A percentile compares a stretch with the other conserved stretches of the same genome.
Conservation (phyloP, 2,888 invertebrate genomes). For the Hirtodrosophila histrioides region DNA sequence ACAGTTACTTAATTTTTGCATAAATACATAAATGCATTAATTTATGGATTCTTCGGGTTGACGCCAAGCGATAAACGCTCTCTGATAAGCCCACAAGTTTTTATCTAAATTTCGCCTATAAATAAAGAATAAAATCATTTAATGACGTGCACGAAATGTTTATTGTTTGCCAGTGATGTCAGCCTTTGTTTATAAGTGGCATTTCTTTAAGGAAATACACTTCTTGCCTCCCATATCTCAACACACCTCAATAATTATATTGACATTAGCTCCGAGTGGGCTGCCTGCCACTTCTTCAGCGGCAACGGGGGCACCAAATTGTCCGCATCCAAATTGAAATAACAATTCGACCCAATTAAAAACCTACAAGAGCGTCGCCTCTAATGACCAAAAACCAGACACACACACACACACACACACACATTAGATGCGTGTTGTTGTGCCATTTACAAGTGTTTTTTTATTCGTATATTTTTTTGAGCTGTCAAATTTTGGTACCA, state of each 20-base stretch:
- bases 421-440: conserved; percentile 22
- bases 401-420: conserved; percentile 7
- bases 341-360: conserved; percentile 66
- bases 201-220: conserved; percentile 8
- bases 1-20: conserved; percentile 49
- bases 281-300: conserved; percentile 43
- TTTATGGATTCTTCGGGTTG: conserved; percentile 50
- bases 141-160: conserved; percentile 38
- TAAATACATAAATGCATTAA: conserved; percentile 57
- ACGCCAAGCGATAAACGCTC: conserved; percentile 42
- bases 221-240: conserved; percentile 5
- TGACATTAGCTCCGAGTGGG: conserved; percentile 35
- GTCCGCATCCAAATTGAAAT: conserved; percentile 54
- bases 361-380: conserved; percentile 41
- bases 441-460: conserved; percentile 46
- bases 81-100: conserved; percentile 48
- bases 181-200: conserved; percentile 12
- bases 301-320: conserved; percentile 21
- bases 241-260: conserved; percentile 58
- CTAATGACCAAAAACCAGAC: conserved; percentile 38
- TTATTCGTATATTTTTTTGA: not conserved
- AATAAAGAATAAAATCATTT: conserved; percentile 33
- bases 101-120: conserved; percentile 33
- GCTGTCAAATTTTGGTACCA: conserved; percentile 29
- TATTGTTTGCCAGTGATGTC: conserved; percentile 41